A percentile compares a stretch with the other conserved stretches of the same genome.
Conservation (phyloP, 2,888 invertebrate genomes). For the Scaptomyza flava region DNA sequence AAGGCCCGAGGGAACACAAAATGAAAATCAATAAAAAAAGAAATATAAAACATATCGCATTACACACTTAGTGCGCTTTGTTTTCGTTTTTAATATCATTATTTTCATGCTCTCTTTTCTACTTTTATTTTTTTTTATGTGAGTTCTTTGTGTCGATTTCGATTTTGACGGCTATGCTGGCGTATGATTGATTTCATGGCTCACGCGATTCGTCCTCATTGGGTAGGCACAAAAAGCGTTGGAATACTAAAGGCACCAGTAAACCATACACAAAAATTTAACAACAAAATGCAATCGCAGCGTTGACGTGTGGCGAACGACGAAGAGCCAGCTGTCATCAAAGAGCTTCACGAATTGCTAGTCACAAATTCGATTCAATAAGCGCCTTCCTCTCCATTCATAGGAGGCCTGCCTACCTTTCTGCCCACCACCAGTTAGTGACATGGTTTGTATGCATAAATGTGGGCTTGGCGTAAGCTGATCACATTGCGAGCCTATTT, state of each 20-base stretch:
- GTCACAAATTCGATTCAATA: slow-evolving; percentile 73
- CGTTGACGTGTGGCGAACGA: slow-evolving; percentile 53
- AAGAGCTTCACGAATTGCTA: slow-evolving; percentile 47
- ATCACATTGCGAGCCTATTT: slow-evolving; percentile 34
- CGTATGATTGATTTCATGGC: slow-evolving; percentile 71
- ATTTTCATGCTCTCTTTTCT: slow-evolving; percentile 7
- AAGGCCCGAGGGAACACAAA: slow-evolving; percentile 6
- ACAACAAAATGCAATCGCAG: slow-evolving; percentile 57
- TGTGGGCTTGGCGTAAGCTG: slow-evolving; percentile 48
- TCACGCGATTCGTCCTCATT: slow-evolving; percentile 40
- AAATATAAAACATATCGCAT: slow-evolving; percentile 54
- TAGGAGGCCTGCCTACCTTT: background rate
- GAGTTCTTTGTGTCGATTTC: slow-evolving; percentile 51
- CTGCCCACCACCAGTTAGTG: background rate
- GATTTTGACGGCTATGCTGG: slow-evolving; percentile 59
- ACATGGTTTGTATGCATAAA: slow-evolving; percentile 27
- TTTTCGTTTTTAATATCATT: slow-evolving; percentile 48
- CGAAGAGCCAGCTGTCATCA: slow-evolving; percentile 30
- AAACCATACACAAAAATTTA: slow-evolving; percentile 13
- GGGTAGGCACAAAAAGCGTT: slow-evolving; percentile 57
- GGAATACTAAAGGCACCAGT: slow-evolving; percentile 62
- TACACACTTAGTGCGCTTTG: slow-evolving; percentile 58
- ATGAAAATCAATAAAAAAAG: slow-evolving; percentile 72
- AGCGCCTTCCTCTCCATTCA: slow-evolving; percentile 36
- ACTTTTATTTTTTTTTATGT: slow-evolving; percentile 11